These are phyloP conservation scores for Vicugna pacos DNA, from an alignment of 2,113 vertebrate species.

Conservation along the genomic window DNA sequence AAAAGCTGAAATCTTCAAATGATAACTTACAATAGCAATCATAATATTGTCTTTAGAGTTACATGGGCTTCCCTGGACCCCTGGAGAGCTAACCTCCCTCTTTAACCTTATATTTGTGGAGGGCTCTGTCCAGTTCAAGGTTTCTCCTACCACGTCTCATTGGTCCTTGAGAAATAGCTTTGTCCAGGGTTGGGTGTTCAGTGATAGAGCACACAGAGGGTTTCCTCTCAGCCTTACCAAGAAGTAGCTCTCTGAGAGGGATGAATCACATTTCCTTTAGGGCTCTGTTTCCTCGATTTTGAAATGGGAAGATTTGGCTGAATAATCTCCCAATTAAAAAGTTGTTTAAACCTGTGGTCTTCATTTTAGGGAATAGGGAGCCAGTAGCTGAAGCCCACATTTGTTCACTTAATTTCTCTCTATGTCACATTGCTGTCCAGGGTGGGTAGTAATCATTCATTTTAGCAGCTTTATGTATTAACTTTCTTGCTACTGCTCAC, in stretches of 20 bases:
- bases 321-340: background rate
- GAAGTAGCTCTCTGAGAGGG: background rate
- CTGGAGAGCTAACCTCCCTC: background rate
- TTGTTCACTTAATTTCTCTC: conserved; percentile 36
- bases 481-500: conserved; percentile 10
- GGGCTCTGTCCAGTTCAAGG: background rate
- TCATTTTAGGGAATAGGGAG: conserved; percentile 26
- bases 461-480: background rate
- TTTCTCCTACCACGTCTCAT: background rate
- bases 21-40: background rate
- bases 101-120: background rate
- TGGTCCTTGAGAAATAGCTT: background rate
- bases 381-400: background rate
- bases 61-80: background rate
- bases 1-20: conserved; percentile 22
- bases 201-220: background rate
- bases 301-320: background rate
- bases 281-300: conserved; percentile 36
- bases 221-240: background rate
- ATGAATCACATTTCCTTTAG: background rate
- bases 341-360: background rate
- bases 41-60: background rate
- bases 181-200: background rate
- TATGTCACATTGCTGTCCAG: background rate
- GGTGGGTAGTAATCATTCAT: conserved; percentile 25